Conservation (phyloP, 2,888 invertebrate genomes). For the Synergus japonicus region DNA sequence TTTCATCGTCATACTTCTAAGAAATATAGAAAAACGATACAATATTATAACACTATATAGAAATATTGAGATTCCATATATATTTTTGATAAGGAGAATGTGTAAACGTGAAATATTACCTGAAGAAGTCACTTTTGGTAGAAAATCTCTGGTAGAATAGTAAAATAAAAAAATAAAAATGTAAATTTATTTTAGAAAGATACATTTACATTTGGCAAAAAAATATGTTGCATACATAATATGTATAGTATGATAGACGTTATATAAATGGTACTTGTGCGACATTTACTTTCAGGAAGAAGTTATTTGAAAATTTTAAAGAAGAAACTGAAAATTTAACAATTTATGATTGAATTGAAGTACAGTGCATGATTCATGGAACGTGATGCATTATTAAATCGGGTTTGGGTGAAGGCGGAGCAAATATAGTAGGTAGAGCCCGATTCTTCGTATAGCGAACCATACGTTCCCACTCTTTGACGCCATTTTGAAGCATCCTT, state of each 20-base stretch:
- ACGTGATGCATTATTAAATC: constrained; percentile 46
- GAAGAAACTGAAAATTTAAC: not conserved
- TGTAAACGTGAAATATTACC: no score
- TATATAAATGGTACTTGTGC: no score
- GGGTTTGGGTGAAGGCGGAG: constrained; percentile 70
- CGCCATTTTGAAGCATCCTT: constrained; percentile 71
- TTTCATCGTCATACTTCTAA: not conserved
- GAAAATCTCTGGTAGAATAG: no score
- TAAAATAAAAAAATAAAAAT: no score
- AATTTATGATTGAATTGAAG: not conserved
- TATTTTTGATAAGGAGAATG: no score
- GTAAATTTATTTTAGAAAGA: no score
- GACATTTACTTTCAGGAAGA: no score
- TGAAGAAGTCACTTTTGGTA: no score
- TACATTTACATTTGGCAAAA: no score
- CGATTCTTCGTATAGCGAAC: constrained; percentile 58
- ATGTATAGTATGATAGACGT: no score
- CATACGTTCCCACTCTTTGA: constrained; percentile 59
- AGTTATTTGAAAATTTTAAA: not conserved
- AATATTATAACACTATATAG: not conserved
- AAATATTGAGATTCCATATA: no score
- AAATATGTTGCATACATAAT: no score
- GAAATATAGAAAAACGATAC: not conserved
- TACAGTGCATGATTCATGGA: not conserved
- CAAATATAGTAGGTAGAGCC: constrained; percentile 61